phyloP scores from a whole-genome alignment of 2,888 invertebrate species.

The Palloptera scutellata region DNA sequence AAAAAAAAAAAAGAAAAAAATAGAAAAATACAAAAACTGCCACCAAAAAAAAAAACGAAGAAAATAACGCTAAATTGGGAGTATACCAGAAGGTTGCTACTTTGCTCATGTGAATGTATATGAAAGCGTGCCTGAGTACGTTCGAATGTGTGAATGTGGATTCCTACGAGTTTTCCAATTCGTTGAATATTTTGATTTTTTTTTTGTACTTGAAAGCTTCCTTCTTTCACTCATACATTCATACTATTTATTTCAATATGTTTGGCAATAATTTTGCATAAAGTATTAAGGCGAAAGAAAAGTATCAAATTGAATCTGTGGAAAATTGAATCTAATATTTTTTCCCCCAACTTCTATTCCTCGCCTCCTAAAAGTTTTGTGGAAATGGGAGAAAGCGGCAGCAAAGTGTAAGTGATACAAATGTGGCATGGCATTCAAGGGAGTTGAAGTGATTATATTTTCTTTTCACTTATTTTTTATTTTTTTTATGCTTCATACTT shows the following conservation, averaged over 20 bases:
- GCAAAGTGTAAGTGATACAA: constrained; percentile 24
- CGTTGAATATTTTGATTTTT: constrained; percentile 42
- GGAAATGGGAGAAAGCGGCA: neutral
- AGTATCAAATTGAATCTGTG: constrained; percentile 56
- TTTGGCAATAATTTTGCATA: constrained; percentile 58
- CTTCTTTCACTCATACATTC: constrained; percentile 23
- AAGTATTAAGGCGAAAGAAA: constrained; percentile 44
- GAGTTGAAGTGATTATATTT: constrained; percentile 18
- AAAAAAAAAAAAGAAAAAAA: constrained; percentile 10
- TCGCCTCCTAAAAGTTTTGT: neutral
- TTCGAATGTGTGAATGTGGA: neutral
- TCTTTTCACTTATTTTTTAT: constrained; percentile 17
- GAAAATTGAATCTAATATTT: constrained; percentile 43
- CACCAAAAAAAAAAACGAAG: too few relatives aligned
- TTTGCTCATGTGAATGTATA: too few relatives aligned
- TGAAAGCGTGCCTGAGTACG: too few relatives aligned
- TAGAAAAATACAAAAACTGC: too few relatives aligned
- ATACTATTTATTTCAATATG: constrained; percentile 36
- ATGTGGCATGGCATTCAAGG: constrained; percentile 18
- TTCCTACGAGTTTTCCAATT: constrained; percentile 56
- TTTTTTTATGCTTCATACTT: constrained; percentile 9
- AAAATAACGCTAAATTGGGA: too few relatives aligned
- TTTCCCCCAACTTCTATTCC: constrained; percentile 4
- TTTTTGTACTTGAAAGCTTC: constrained; percentile 25
- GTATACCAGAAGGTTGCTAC: too few relatives aligned